Percentiles rank a stretch among this genome's conserved stretches.
Evolutionary conservation across 2,888 invertebrate genomes (phyloP).

Genomic region (Drosophila lacicola): DNA sequence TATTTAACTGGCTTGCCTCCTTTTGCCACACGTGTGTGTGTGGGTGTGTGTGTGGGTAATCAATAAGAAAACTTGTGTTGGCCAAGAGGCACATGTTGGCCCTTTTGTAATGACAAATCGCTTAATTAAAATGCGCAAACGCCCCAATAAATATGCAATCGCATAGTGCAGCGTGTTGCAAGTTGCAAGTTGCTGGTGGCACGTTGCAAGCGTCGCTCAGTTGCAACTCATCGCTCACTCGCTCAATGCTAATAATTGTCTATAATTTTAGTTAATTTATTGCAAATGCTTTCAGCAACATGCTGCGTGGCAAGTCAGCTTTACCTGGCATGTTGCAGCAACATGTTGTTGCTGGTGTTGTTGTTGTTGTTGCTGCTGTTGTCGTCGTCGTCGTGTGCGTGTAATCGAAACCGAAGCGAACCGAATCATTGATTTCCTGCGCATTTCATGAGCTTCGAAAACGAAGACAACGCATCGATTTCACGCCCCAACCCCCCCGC

Average conservation of each 20-base stretch:
- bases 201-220: slow-evolving; percentile 53
- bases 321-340: slow-evolving; percentile 63
- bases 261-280: slow-evolving; percentile 80
- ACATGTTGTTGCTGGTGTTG: slow-evolving; percentile 45
- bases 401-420: slow-evolving; percentile 81
- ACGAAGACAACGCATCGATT: slow-evolving; percentile 73
- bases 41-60: slow-evolving; percentile 42
- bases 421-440: slow-evolving; percentile 83
- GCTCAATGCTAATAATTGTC: slow-evolving; percentile 77
- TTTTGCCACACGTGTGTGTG: slow-evolving; percentile 19
- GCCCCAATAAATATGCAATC: slow-evolving; percentile 80
- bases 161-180: slow-evolving; percentile 30
- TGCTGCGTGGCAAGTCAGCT: slow-evolving; percentile 45
- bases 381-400: slow-evolving; percentile 56
- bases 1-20: slow-evolving; percentile 21
- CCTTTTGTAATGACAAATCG: slow-evolving; percentile 72
- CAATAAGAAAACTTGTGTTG: slow-evolving; percentile 42
- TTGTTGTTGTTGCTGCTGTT: slow-evolving; percentile 19
- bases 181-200: slow-evolving; percentile 5
- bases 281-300: slow-evolving; percentile 81
- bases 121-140: slow-evolving; percentile 78
- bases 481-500: slow-evolving; percentile 57
- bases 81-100: slow-evolving; percentile 31
- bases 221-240: slow-evolving; percentile 22
- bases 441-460: slow-evolving; percentile 77